phyloP scores from a whole-genome alignment of 1,140 invertebrate genomes.

The Sitophilus oryzae region DNA sequence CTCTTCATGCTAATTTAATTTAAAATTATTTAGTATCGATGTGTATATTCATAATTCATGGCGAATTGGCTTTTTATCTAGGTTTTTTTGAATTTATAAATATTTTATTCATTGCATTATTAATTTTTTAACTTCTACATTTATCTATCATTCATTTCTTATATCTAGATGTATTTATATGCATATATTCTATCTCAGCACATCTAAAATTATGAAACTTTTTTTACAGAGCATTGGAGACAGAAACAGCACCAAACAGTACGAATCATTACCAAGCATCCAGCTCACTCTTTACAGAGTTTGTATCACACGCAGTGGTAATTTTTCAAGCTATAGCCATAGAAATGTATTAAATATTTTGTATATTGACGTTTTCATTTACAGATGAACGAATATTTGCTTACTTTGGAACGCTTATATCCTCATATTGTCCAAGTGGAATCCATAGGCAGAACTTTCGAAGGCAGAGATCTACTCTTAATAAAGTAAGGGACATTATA shows the following conservation, averaged over 20 bases:
- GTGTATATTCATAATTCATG: too few relatives aligned
- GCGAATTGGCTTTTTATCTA: too few relatives aligned
- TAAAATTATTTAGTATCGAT: too few relatives aligned
- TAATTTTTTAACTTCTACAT: too few relatives aligned
- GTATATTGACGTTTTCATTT: neutral
- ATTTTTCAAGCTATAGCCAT: too few relatives aligned
- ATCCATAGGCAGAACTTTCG: slow-evolving; percentile 54
- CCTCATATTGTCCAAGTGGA: slow-evolving; percentile 45
- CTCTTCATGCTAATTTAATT: too few relatives aligned
- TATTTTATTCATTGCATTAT: too few relatives aligned
- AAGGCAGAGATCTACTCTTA: slow-evolving; percentile 44
- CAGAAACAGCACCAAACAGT: too few relatives aligned
- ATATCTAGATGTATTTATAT: too few relatives aligned
- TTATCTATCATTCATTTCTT: too few relatives aligned
- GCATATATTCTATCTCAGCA: neutral
- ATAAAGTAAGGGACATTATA: slow-evolving; percentile 7
- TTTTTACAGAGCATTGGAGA: neutral
- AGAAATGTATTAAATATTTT: too few relatives aligned
- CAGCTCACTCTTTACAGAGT: neutral
- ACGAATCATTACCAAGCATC: neutral
- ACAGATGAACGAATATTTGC: slow-evolving; percentile 47
- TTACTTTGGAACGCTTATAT: slow-evolving; percentile 42
- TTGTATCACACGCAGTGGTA: neutral
- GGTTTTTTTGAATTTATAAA: too few relatives aligned
- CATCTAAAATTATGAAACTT: slow-evolving; percentile 1